phyloP scores from a whole-genome alignment of 2,888 invertebrate genomes.

The Hetaerina titia region DNA sequence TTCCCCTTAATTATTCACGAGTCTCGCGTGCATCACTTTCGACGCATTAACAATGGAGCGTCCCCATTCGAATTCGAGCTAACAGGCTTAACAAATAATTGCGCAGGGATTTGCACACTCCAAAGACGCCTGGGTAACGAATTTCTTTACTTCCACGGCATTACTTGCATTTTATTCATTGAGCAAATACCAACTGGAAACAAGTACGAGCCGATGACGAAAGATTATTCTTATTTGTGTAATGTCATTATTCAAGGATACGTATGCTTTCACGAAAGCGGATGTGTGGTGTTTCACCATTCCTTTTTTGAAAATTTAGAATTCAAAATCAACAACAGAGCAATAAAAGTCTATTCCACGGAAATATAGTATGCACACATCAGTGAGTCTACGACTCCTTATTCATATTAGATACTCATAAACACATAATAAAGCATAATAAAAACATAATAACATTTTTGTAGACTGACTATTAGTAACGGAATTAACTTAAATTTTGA shows the following conservation, averaged over 20 bases:
- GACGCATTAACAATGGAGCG: background rate
- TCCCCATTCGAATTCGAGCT: background rate
- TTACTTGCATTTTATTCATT: background rate
- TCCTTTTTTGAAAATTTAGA: background rate
- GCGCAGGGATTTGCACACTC: background rate
- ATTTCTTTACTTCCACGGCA: background rate
- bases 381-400: no score
- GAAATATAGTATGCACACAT: no score
- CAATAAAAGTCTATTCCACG: background rate
- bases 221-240: background rate
- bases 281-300: background rate
- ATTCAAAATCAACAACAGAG: background rate
- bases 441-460: background rate
- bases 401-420: background rate
- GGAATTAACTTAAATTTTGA: no score
- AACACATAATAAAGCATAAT: background rate
- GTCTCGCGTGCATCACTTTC: background rate
- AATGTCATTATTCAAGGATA: background rate
- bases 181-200: background rate
- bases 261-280: background rate
- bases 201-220: background rate
- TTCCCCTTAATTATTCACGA: background rate
- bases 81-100: constrained; percentile 9
- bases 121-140: background rate
- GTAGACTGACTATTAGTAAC: background rate